A percentile compares a stretch with the other conserved stretches of the same genome.
Evolutionary conservation across 2,888 invertebrate genomes (phyloP).

Genomic region (Agrochola macilenta): DNA sequence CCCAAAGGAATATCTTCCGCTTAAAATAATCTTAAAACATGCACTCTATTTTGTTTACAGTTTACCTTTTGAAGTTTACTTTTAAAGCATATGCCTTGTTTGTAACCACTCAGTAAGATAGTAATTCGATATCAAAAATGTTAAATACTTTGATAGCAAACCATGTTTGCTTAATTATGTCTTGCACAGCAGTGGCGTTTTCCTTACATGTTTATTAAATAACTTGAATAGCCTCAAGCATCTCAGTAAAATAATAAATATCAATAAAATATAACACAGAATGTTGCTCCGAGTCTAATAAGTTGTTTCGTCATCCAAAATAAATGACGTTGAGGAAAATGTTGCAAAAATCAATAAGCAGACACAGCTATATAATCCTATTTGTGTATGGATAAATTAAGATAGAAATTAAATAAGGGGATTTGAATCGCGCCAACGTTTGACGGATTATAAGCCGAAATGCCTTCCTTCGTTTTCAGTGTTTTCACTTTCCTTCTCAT

Average conservation of each 20-base stretch:
- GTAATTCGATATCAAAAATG: background rate
- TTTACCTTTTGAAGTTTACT: background rate
- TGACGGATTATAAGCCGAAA: conserved; percentile 48
- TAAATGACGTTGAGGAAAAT: conserved; percentile 41
- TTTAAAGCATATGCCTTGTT: background rate
- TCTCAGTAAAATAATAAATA: conserved; percentile 24
- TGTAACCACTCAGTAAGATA: background rate
- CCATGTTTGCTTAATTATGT: conserved; percentile 3
- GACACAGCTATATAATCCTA: conserved; percentile 34
- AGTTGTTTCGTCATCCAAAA: conserved; percentile 36
- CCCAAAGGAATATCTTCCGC: conserved; percentile 18
- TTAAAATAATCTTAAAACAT: conserved; percentile 38
- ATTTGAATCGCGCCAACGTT: conserved; percentile 42
- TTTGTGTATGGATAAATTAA: conserved; percentile 51
- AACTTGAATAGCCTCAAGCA: conserved; percentile 16
- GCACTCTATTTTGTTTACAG: conserved; percentile 31
- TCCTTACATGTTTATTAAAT: conserved; percentile 18
- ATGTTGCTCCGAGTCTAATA: conserved; percentile 35
- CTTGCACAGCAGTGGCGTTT: background rate
- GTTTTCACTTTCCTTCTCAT: background rate
- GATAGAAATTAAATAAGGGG: conserved; percentile 54
- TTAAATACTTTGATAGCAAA: conserved; percentile 9
- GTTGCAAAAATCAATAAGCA: conserved; percentile 49
- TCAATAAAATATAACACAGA: conserved; percentile 8
- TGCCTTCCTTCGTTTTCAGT: conserved; percentile 5